Evolutionary conservation across 2,888 invertebrate genomes (phyloP).

Genomic region (Euzetes globulus): DNA sequence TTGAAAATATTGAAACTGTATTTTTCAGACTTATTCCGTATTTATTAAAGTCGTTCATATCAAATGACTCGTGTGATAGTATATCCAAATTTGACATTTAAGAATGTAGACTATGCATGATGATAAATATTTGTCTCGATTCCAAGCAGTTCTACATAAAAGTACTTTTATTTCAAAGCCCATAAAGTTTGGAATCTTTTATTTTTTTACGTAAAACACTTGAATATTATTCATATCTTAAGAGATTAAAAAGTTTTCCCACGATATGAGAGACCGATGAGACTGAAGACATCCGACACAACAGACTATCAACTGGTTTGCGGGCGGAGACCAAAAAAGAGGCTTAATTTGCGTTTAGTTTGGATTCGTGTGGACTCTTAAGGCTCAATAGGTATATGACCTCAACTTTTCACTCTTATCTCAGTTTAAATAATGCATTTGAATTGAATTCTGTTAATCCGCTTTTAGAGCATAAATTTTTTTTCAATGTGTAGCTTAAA

Average conservation of each 20-base stretch:
- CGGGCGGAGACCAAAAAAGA: slow-evolving; percentile 19
- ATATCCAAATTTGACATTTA: no score
- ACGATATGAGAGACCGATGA: slow-evolving; percentile 4
- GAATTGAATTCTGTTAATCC: not conserved
- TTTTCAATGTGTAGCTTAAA: not conserved
- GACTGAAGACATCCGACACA: not conserved
- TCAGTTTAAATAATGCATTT: not conserved
- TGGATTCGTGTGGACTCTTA: not conserved
- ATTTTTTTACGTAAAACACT: not conserved
- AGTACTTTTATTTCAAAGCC: no score
- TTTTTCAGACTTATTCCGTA: no score
- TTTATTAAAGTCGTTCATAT: no score
- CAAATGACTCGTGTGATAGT: no score
- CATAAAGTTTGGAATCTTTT: no score
- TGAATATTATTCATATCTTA: slow-evolving; percentile 20
- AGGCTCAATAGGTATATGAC: slow-evolving; percentile 9
- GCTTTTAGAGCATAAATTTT: not conserved
- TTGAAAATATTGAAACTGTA: no score
- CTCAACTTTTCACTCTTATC: not conserved
- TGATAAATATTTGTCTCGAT: no score
- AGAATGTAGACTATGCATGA: no score
- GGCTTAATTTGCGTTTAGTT: slow-evolving; percentile 1
- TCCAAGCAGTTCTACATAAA: no score
- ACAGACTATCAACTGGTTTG: not conserved
- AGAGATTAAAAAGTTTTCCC: slow-evolving; percentile 22